A percentile compares a stretch with the other conserved stretches of the same genome.
Evolutionary conservation across 35 echinoderm and acorn worm species (phyloP).

Genomic region (Eucidaris tribuloides): DNA sequence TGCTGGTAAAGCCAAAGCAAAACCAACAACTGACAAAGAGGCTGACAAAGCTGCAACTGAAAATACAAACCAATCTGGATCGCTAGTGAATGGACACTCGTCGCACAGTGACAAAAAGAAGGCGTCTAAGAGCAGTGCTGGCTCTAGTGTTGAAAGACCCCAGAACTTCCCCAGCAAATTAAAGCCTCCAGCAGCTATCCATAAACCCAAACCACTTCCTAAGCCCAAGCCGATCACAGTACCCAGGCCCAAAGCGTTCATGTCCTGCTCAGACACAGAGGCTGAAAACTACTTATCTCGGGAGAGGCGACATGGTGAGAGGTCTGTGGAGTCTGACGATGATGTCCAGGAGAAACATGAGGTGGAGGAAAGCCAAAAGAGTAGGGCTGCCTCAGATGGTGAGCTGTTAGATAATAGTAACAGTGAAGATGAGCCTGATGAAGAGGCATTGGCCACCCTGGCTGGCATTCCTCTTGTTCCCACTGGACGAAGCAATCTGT

Average conservation of each 20-base stretch:
- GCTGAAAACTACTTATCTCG: constrained; percentile 13
- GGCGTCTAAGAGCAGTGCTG: background rate
- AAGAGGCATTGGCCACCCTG: background rate
- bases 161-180: constrained; percentile 23
- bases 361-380: background rate
- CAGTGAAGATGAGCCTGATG: constrained; percentile 33
- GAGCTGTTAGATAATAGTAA: constrained; percentile 16
- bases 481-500: constrained; percentile 5
- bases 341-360: constrained; percentile 12
- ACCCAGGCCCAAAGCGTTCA: constrained; percentile 29
- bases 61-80: background rate
- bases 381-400: constrained; percentile 5
- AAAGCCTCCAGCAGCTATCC: constrained; percentile 4
- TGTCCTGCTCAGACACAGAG: constrained; percentile 16
- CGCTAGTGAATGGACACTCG: background rate
- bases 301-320: constrained; percentile 6
- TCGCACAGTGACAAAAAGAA: background rate
- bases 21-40: background rate
- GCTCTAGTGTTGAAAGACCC: background rate
- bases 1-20: background rate
- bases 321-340: background rate
- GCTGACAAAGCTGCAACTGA: background rate
- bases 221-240: constrained; percentile 41
- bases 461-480: constrained; percentile 16
- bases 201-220: constrained; percentile 37